Conservation (phyloP, 1,140 invertebrate species). For the Pogonus chalceus region DNA sequence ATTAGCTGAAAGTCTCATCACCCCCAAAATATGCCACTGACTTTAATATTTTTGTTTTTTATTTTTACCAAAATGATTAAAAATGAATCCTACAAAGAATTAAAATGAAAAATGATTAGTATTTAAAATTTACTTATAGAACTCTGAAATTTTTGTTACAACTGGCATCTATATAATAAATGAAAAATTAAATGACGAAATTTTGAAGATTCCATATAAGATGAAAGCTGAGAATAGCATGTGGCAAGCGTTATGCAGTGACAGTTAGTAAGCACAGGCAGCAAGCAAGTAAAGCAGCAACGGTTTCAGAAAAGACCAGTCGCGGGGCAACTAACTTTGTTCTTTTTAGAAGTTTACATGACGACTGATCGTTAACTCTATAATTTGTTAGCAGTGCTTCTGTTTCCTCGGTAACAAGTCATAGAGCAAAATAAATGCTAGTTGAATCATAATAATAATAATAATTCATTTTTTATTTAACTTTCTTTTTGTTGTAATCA, state of each 20-base stretch:
- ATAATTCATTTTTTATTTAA: background rate
- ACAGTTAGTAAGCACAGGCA: constrained; percentile 23
- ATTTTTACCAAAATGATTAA: too few relatives aligned
- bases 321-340: constrained; percentile 46
- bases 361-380: constrained; percentile 6
- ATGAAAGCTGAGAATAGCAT: constrained; percentile 7
- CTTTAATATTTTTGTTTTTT: too few relatives aligned
- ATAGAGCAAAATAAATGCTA: background rate
- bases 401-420: background rate
- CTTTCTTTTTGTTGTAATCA: constrained; percentile 7
- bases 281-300: constrained; percentile 29
- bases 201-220: too few relatives aligned
- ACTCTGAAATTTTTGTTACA: too few relatives aligned
- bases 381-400: constrained; percentile 6
- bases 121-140: too few relatives aligned
- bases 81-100: too few relatives aligned
- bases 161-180: too few relatives aligned
- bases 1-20: too few relatives aligned
- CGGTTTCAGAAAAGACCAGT: constrained; percentile 57
- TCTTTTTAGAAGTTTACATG: constrained; percentile 4
- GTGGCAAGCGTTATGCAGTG: constrained; percentile 27
- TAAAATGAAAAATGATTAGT: too few relatives aligned
- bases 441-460: background rate
- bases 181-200: too few relatives aligned
- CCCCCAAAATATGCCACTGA: too few relatives aligned